Percentiles rank a stretch among this genome's conserved stretches.
Conservation (phyloP, 2,113 vertebrate genomes). For the Zeus faber region DNA sequence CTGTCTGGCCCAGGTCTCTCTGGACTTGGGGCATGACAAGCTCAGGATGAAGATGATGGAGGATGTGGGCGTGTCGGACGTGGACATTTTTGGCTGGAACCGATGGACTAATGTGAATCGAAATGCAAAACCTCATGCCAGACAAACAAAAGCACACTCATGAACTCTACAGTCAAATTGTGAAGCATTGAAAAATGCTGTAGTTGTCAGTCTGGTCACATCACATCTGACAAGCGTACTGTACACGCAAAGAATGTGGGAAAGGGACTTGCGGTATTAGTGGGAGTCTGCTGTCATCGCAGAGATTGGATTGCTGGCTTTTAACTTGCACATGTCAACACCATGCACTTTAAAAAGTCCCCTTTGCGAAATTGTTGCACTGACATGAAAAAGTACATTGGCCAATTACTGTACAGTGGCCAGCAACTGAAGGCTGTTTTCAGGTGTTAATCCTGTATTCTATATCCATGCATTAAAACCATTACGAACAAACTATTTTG, state of each 20-base stretch:
- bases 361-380: neutral
- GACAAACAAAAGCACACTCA: constrained; percentile 20
- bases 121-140: constrained; percentile 8
- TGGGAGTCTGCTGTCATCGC: constrained; percentile 25
- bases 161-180: constrained; percentile 17
- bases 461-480: neutral
- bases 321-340: constrained; percentile 12
- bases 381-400: neutral
- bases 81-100: constrained; percentile 23
- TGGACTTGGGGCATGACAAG: constrained; percentile 12
- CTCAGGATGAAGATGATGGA: constrained; percentile 12
- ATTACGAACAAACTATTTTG: too few relatives aligned
- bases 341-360: neutral
- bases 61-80: constrained; percentile 22
- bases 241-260: constrained; percentile 20
- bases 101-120: constrained; percentile 38
- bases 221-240: constrained; percentile 19
- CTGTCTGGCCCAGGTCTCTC: constrained; percentile 25
- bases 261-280: constrained; percentile 25
- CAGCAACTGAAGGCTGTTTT: neutral
- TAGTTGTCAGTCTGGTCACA: constrained; percentile 21
- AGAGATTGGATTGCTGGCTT: constrained; percentile 7
- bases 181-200: neutral
- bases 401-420: neutral
- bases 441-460: neutral